These are phyloP conservation scores for Tetranychus truncatus DNA, from an alignment of 2,888 invertebrate genomes.

Conservation along the genomic window DNA sequence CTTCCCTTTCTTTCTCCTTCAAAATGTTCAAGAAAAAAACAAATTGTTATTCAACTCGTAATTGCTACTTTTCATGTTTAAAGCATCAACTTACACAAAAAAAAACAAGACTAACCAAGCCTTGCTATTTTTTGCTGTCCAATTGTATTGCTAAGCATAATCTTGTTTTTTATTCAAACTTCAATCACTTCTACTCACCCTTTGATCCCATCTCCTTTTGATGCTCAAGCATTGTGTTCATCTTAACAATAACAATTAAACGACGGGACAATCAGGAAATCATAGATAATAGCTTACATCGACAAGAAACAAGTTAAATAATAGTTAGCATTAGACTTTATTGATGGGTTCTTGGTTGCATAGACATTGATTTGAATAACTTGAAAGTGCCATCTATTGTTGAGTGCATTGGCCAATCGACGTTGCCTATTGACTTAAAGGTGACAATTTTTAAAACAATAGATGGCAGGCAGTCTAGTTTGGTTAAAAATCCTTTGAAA, in stretches of 20 bases:
- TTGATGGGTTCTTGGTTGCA: too few species aligned
- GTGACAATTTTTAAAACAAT: too few species aligned
- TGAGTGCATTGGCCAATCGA: too few species aligned
- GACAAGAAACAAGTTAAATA: not conserved
- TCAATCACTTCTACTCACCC: not conserved
- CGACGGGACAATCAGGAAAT: not conserved
- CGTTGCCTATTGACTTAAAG: too few species aligned
- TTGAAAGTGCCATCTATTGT: too few species aligned
- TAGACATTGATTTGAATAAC: too few species aligned
- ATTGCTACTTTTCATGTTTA: not conserved
- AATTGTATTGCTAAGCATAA: not conserved
- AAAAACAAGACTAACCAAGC: not conserved
- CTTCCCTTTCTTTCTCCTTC: not conserved
- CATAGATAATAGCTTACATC: not conserved
- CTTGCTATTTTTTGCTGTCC: not conserved
- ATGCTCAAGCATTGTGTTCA: not conserved
- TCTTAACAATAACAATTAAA: not conserved
- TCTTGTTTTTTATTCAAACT: not conserved
- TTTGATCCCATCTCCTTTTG: not conserved
- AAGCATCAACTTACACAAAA: too few species aligned
- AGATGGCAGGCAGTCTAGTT: too few species aligned
- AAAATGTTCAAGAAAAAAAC: not conserved
- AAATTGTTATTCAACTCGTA: not conserved
- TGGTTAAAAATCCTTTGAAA: too few species aligned
- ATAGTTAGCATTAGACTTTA: too few species aligned